These are phyloP conservation scores for Lamproptera curius DNA, from an alignment of 2,888 invertebrate genomes.

Conservation along the genomic window DNA sequence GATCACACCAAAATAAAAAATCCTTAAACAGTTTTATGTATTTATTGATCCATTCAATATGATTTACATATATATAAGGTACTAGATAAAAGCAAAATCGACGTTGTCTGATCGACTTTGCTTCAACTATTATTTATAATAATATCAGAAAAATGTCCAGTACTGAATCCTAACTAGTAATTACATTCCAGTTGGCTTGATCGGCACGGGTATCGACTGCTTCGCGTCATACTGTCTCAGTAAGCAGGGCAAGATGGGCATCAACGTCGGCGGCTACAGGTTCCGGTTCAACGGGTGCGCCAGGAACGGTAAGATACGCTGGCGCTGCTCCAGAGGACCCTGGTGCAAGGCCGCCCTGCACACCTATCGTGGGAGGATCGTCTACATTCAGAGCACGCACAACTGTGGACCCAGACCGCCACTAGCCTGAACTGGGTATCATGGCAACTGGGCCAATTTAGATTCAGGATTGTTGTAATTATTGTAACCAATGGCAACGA, in stretches of 20 bases:
- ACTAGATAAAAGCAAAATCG: constrained; percentile 2
- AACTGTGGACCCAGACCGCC: constrained; percentile 69
- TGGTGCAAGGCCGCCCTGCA: constrained; percentile 73
- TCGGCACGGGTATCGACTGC: constrained; percentile 60
- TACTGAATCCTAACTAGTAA: constrained; percentile 9
- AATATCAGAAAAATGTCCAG: not conserved
- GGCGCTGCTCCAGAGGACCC: constrained; percentile 68
- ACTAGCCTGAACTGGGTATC: constrained; percentile 23
- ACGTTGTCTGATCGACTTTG: constrained; percentile 6
- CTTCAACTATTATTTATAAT: too few relatives aligned
- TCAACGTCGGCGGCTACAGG: constrained; percentile 67
- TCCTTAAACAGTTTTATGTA: too few relatives aligned
- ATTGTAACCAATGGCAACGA: too few relatives aligned
- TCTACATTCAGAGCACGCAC: constrained; percentile 67
- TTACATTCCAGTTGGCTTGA: constrained; percentile 52
- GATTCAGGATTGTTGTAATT: too few relatives aligned
- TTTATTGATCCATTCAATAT: too few relatives aligned
- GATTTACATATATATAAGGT: too few relatives aligned
- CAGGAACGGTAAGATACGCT: constrained; percentile 67
- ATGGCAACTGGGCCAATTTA: too few relatives aligned
- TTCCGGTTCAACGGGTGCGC: constrained; percentile 71
- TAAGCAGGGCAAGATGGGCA: constrained; percentile 73
- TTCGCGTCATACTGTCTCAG: constrained; percentile 72
- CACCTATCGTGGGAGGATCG: constrained; percentile 64
- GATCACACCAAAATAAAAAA: too few relatives aligned